Percentiles rank a stretch among this genome's conserved stretches.
Conservation (phyloP, 2,888 invertebrate species). For the Apamea epomidion region DNA sequence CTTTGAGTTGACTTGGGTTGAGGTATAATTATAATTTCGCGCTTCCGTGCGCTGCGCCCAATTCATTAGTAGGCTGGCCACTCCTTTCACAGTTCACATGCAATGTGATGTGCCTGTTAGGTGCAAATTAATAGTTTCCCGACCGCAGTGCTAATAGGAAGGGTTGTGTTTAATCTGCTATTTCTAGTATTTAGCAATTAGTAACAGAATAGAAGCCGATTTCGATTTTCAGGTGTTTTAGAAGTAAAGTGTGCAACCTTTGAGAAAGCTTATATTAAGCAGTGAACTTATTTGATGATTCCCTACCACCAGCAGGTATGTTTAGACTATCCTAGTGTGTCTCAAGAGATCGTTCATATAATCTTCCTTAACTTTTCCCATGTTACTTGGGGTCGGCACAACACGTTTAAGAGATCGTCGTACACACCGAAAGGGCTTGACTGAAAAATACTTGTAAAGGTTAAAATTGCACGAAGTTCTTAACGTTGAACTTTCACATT, state of each 20-base stretch:
- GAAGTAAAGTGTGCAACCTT: not conserved
- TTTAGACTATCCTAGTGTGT: not conserved
- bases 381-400: no score
- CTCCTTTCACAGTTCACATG: constrained; percentile 23
- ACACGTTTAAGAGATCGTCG: not conserved
- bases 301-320: not conserved
- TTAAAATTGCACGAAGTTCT: no score
- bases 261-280: not conserved
- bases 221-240: not conserved
- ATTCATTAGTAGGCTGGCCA: constrained; percentile 6
- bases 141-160: not conserved
- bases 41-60: constrained; percentile 1
- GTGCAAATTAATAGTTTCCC: constrained; percentile 15
- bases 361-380: no score
- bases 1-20: no score
- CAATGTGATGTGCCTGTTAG: constrained; percentile 5
- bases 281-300: not conserved
- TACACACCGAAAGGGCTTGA: not conserved
- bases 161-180: not conserved
- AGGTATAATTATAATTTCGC: not conserved
- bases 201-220: not conserved
- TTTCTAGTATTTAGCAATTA: not conserved
- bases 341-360: not conserved
- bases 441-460: not conserved
- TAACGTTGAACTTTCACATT: no score